A percentile compares a stretch with the other conserved stretches of the same genome.
These are phyloP conservation scores for Bothrops jararaca DNA, from an alignment of 2,113 vertebrate species.

Conservation along the genomic window DNA sequence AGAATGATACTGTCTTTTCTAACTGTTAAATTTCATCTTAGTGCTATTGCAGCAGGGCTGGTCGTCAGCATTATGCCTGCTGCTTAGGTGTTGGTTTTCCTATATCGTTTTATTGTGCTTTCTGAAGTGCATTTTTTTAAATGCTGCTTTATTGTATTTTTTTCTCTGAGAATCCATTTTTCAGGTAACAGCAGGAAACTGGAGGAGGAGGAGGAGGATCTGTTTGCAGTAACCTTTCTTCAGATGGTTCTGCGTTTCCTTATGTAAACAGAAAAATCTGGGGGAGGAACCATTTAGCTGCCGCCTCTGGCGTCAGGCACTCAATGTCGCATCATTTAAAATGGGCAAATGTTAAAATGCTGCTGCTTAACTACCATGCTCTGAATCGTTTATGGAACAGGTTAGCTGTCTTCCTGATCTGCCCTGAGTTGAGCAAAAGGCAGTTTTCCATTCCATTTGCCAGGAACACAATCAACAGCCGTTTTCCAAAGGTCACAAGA, in stretches of 20 bases:
- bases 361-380: background rate
- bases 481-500: slow-evolving; percentile 47
- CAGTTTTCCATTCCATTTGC: slow-evolving; percentile 47
- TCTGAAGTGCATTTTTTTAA: background rate
- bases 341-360: background rate
- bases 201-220: background rate
- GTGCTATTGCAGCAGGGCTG: background rate
- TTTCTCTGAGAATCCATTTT: background rate
- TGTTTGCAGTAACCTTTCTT: background rate
- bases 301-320: background rate
- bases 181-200: background rate
- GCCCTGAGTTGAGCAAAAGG: background rate
- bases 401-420: background rate
- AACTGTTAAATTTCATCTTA: background rate
- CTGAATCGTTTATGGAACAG: background rate
- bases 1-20: background rate
- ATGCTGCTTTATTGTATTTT: background rate
- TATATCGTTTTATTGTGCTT: background rate
- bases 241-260: background rate
- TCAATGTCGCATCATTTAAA: background rate
- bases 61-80: background rate
- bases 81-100: background rate
- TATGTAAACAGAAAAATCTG: slow-evolving; percentile 4
- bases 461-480: slow-evolving; percentile 26
- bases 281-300: background rate